These are phyloP conservation scores for Holacanthella duospinosa DNA, from an alignment of 2,888 invertebrate genomes.

Conservation along the genomic window DNA sequence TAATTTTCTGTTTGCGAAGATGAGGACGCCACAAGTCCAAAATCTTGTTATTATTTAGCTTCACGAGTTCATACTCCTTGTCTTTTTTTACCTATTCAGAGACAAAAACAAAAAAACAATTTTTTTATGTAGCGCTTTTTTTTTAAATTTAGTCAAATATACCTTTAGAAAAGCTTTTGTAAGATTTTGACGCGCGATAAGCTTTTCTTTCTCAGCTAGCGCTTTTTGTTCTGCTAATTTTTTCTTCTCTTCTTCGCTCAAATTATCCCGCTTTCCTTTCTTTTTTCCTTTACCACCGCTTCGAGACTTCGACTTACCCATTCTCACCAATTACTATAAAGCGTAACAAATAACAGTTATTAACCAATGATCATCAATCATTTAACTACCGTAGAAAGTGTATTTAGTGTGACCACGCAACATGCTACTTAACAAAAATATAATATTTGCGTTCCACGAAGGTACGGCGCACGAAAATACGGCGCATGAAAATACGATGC, in stretches of 20 bases:
- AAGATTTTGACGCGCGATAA: conserved; percentile 26
- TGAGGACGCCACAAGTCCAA: conserved; percentile 35
- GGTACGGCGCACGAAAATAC: too few species aligned
- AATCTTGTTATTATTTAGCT: conserved; percentile 32
- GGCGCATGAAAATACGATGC: too few species aligned
- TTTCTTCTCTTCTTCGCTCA: conserved; percentile 34
- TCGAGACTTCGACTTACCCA: conserved; percentile 10
- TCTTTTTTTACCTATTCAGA: conserved; percentile 34
- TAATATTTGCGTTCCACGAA: too few species aligned
- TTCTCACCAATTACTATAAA: too few species aligned
- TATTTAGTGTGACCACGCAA: too few species aligned
- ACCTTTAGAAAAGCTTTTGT: conserved; percentile 35
- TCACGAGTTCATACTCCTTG: conserved; percentile 33
- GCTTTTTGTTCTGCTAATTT: conserved; percentile 34
- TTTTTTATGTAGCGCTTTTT: background rate
- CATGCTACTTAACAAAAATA: too few species aligned
- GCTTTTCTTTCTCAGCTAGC: conserved; percentile 35
- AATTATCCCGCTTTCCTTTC: conserved; percentile 25
- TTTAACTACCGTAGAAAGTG: too few species aligned
- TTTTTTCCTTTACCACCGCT: conserved; percentile 14
- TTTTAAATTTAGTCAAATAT: background rate
- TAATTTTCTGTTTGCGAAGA: conserved; percentile 31
- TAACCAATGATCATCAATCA: too few species aligned
- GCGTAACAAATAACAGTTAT: too few species aligned
- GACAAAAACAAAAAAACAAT: background rate